Evolutionary conservation across 2,113 vertebrate genomes (phyloP), one percentile per base, ranked within the genome.

Genomic region (Donacobius atricapilla): DNA sequence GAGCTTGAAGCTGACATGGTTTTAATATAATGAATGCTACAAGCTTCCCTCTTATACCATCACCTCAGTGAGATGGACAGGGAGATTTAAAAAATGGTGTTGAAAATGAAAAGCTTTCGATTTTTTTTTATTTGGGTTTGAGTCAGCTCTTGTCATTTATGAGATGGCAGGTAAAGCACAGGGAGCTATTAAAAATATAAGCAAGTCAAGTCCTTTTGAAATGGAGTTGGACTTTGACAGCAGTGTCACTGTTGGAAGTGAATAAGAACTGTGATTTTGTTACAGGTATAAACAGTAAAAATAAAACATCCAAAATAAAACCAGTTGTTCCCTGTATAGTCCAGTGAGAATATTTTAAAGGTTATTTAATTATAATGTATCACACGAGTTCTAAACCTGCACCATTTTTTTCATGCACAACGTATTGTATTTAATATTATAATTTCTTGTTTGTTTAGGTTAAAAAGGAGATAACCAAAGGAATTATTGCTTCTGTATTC

Each of bases 131-230:
- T 58, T 68, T 83, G 2, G 7, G 68, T 53, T 85, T 44, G 91
- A 47, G 45, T 65, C 39, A 89, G 40, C 27, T 82, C 18, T 76
- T 90, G 39, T 72, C 45, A 47, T 65, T 91, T 83, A 87, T 85
- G 56, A 85, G 25, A 82, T 76, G 79, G 39, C 21, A 71, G 39
- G 37, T 72, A 68, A 96, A 92, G 61, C 25, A 40, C 19, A 63
- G 23, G 51, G 31, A 48, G 33, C 50, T 58, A 86, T 81, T 90
- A 81, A 89, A 96, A 95, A 94, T 89, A 73, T n/a, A 81, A 89
- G 5, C 24, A 82, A 53, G 16, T 19, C 15, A 58, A 86, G 23
- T 86, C 47, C 45, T 83, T 42, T 47, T 81, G 72, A 73, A 89
- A 57, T 44, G 6, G 19, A 84, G 48, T 89, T 27, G 19, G 44